phyloP scores from a whole-genome alignment of 2,113 vertebrate species.

The Puma concolor region DNA sequence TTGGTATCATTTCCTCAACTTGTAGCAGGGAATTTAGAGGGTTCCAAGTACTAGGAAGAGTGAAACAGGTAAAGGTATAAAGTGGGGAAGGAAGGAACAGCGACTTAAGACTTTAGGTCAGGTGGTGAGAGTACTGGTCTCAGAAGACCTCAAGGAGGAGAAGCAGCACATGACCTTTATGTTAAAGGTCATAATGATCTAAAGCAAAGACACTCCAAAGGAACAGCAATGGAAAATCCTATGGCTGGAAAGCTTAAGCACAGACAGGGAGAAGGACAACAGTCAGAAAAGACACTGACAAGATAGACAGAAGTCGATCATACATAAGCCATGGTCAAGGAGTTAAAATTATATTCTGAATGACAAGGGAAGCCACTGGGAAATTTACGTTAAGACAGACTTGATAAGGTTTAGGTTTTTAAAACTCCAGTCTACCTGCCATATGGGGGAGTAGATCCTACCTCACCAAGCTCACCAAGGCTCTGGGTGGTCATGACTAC shows the following conservation, averaged over 20 bases:
- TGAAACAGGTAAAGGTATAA: neutral
- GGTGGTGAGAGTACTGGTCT: neutral
- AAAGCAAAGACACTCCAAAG: neutral
- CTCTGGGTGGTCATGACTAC: neutral
- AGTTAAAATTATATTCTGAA: neutral
- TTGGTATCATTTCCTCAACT: neutral
- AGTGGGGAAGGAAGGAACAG: neutral
- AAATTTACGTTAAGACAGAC: neutral
- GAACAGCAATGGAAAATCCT: neutral
- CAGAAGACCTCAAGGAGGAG: neutral
- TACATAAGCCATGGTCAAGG: neutral
- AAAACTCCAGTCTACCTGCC: neutral
- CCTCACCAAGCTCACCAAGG: neutral
- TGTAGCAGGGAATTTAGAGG: neutral
- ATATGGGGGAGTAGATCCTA: neutral
- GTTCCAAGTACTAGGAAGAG: neutral
- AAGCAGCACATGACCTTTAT: neutral
- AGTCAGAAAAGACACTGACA: neutral
- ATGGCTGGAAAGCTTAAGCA: neutral
- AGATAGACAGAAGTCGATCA: neutral
- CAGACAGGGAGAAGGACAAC: neutral
- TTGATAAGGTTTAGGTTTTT: neutral
- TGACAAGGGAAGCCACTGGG: neutral
- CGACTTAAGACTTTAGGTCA: neutral
- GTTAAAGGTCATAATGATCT: neutral